Evolutionary conservation across 2,888 invertebrate genomes (phyloP).

Genomic region (Platypus cylindrus): DNA sequence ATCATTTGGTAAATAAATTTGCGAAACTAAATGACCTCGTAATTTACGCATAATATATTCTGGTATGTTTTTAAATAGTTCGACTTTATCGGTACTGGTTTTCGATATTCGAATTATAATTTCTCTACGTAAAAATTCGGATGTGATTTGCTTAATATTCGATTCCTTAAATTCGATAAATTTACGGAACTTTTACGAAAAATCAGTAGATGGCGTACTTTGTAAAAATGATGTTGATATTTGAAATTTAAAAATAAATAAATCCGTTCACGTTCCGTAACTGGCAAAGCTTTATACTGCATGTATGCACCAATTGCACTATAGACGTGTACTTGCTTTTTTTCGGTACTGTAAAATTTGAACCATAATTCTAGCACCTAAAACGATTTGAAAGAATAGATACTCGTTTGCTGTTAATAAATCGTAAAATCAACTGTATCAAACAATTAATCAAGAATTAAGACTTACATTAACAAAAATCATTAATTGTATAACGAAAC

Average conservation of each 20-base stretch:
- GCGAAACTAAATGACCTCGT: slow-evolving; percentile 1
- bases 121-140: slow-evolving; percentile 6
- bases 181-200: too few species aligned
- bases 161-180: slow-evolving; percentile 5
- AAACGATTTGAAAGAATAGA: slow-evolving; percentile 1
- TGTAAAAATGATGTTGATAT: slow-evolving; percentile 7
- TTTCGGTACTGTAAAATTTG: slow-evolving; percentile 6
- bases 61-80: slow-evolving; percentile 5
- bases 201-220: slow-evolving; percentile 3
- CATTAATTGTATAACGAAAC: slow-evolving; percentile 7
- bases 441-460: background rate
- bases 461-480: slow-evolving; percentile 7
- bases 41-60: slow-evolving; percentile 5
- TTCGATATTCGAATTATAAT: slow-evolving; percentile 5
- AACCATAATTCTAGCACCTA: slow-evolving; percentile 6
- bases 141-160: slow-evolving; percentile 3
- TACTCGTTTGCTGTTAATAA: background rate
- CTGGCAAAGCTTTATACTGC: slow-evolving; percentile 4
- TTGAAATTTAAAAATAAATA: slow-evolving; percentile 7
- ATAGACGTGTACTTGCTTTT: slow-evolving; percentile 3
- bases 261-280: background rate
- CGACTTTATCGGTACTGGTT: slow-evolving; percentile 4
- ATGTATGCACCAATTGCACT: slow-evolving; percentile 4
- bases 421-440: background rate
- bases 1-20: slow-evolving; percentile 11